phyloP scores from a whole-genome alignment of 1,140 invertebrate genomes.

The Notospermus geniculatus region DNA sequence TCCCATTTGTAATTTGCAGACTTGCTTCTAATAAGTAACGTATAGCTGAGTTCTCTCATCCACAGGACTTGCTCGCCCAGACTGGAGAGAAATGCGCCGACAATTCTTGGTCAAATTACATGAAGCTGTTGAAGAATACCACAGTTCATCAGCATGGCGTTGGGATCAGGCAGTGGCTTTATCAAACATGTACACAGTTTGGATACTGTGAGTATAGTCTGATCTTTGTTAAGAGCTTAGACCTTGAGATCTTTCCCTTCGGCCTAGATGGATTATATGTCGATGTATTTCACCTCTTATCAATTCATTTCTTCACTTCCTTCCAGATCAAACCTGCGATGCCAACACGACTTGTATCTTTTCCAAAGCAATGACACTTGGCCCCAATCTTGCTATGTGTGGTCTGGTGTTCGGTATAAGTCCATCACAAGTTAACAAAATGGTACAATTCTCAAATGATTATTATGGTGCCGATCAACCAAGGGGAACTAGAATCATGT shows the following conservation, averaged over 20 bases:
- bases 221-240: too few relatives aligned
- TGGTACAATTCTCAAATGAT: constrained; percentile 69
- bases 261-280: too few relatives aligned
- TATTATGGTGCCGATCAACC: constrained; percentile 75
- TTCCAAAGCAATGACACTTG: constrained; percentile 24
- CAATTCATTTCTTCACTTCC: too few relatives aligned
- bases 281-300: too few relatives aligned
- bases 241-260: too few relatives aligned
- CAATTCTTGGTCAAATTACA: constrained; percentile 75
- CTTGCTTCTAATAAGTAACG: not conserved
- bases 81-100: constrained; percentile 75
- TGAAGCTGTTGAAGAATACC: constrained; percentile 67
- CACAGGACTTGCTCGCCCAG: constrained; percentile 23
- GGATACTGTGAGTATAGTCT: constrained; percentile 78
- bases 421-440: constrained; percentile 15
- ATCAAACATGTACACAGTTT: constrained; percentile 92
- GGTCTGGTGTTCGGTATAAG: constrained; percentile 22
- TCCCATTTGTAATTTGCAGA: too few relatives aligned
- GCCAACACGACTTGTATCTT: constrained; percentile 25
- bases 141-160: constrained; percentile 57
- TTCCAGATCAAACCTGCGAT: constrained; percentile 33
- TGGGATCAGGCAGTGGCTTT: constrained; percentile 72
- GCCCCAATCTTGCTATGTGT: constrained; percentile 26
- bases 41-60: too few relatives aligned
- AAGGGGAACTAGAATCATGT: constrained; percentile 71